Evolutionary conservation across 2,888 invertebrate species (phyloP), one percentile per base, ranked within the genome.

Genomic region (Idaea biselata): DNA sequence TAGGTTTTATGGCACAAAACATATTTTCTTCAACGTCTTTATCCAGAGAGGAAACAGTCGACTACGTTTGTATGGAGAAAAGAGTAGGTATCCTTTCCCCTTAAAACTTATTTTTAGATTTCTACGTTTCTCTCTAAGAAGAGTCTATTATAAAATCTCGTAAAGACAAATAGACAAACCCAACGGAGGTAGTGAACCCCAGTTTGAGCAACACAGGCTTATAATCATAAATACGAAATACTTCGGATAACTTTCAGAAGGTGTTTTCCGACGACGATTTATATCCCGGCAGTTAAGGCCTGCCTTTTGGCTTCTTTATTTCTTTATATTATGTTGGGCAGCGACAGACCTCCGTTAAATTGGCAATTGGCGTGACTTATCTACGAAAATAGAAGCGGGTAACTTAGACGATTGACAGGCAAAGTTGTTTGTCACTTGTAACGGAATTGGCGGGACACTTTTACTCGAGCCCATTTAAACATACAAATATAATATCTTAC

Each of bases 361-460:
- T 56, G 17, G 18, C 56, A 56, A 56, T 56, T 18, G 56, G 11
- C 6, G 56, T 56, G 56, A 56, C 56, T 18, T 56, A 56, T 56
- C 17, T 56, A 18, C 56, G 56, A 18, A 44, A 44, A 44, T 44
- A 44, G 44, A 14, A 14, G 11, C 25, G 25, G 25, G 25, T 25
- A 25, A 25, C 44, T 44, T 44, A 44, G 2, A 44, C 44, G 11
- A 44, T 44, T 14, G 44, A 44, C 44, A 44, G 3, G 44, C 14
- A 14, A 14, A 44, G 44, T 44, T 44, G 32, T 44, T 44, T 44
- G 6, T 44, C 11, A 44, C 44, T 44, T 44, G 44, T 8, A 8
- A 11, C 14, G 11, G 14, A 14, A 44, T 14, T 44, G 25, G 3
- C 1, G 25, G 5, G 25, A 3, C 3, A 25, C 25, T 25, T 25